Conservation (phyloP, 2,797 vertebrate species). For the Eurystomus glaucurus region DNA sequence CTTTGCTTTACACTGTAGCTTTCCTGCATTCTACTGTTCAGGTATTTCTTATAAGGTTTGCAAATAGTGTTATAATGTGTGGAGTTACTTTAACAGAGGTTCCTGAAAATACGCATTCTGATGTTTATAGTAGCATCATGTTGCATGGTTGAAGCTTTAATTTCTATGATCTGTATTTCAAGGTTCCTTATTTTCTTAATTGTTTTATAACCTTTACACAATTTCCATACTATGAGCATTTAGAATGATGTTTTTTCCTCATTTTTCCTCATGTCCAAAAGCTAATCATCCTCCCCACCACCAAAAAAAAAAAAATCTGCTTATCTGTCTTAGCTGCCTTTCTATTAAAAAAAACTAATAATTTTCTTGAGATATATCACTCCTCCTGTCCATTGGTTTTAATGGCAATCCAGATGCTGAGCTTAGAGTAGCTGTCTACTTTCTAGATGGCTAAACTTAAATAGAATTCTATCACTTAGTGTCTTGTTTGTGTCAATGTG, state of each 20-base stretch:
- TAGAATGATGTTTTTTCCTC: neutral
- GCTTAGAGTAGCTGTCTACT: neutral
- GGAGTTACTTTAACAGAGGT: neutral
- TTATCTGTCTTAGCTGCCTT: neutral
- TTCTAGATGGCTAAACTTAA: neutral
- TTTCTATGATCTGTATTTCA: neutral
- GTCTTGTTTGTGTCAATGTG: neutral
- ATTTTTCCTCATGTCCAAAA: neutral
- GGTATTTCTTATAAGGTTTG: slow-evolving; percentile 61
- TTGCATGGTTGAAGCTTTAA: neutral
- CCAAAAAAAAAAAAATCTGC: neutral
- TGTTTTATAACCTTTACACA: neutral
- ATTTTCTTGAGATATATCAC: neutral
- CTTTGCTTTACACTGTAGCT: slow-evolving; percentile 88
- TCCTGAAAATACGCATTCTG: neutral
- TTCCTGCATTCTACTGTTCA: slow-evolving; percentile 89
- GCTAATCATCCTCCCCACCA: neutral
- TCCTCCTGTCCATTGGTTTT: neutral
- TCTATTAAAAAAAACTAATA: neutral
- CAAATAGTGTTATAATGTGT: neutral
- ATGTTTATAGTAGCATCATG: neutral
- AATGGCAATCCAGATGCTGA: neutral
- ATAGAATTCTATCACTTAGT: neutral
- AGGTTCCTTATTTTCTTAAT: neutral
- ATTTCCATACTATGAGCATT: neutral